phyloP scores from a whole-genome alignment of 2,888 invertebrate genomes.

The Drosophila helvetica region DNA sequence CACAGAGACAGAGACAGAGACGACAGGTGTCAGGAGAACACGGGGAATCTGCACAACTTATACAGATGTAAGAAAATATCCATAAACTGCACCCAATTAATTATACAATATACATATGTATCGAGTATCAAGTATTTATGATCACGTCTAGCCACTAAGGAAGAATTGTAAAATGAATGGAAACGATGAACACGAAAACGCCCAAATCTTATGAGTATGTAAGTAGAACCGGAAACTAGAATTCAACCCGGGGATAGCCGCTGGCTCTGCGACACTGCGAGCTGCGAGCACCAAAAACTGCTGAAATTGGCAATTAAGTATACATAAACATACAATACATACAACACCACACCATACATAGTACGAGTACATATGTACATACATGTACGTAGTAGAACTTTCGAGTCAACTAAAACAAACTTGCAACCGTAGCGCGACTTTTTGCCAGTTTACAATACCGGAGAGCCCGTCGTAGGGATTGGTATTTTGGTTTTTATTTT shows the following conservation, averaged over 20 bases:
- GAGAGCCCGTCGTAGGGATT: constrained; percentile 6
- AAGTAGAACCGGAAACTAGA: constrained; percentile 56
- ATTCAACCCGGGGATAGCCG: constrained; percentile 46
- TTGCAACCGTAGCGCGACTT: constrained; percentile 29
- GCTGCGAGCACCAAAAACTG: constrained; percentile 54
- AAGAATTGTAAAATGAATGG: constrained; percentile 68
- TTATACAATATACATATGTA: constrained; percentile 45
- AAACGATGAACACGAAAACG: constrained; percentile 80
- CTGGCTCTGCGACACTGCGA: constrained; percentile 29
- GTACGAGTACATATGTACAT: neutral
- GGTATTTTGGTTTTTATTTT: constrained; percentile 3
- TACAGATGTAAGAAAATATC: constrained; percentile 19
- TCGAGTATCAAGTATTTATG: constrained; percentile 41
- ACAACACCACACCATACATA: constrained; percentile 3
- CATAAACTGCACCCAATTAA: constrained; percentile 63
- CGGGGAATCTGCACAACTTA: constrained; percentile 32
- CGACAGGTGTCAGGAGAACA: constrained; percentile 5
- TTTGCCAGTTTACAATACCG: constrained; percentile 15
- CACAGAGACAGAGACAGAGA: constrained; percentile 5
- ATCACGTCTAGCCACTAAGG: constrained; percentile 51
- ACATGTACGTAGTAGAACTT: constrained; percentile 36
- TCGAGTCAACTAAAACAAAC: constrained; percentile 33
- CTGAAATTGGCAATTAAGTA: constrained; percentile 77
- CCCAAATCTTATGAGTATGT: constrained; percentile 84
- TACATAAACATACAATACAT: constrained; percentile 29